A percentile compares a stretch with the other conserved stretches of the same genome.
These are phyloP conservation scores for Anser brachyrhynchus DNA, from an alignment of 2,113 vertebrate genomes.

Conservation along the genomic window DNA sequence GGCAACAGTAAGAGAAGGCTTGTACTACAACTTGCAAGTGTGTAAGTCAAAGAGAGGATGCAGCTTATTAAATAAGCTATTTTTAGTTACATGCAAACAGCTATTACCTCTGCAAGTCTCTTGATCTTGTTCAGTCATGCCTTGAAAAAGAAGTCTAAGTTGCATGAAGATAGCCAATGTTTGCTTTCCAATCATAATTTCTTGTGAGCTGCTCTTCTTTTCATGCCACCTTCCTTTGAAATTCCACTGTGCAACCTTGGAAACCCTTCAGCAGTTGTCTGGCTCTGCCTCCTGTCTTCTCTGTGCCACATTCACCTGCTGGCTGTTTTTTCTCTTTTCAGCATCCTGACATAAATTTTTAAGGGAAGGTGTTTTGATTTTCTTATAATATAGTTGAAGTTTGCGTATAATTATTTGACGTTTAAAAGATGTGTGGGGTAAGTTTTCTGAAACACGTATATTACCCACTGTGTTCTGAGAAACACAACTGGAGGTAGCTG, in stretches of 20 bases:
- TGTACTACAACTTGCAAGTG: neutral
- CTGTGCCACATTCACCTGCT: neutral
- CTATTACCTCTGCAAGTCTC: neutral
- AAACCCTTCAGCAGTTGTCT: neutral
- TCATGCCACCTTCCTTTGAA: neutral
- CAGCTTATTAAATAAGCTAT: neutral
- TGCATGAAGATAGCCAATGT: neutral
- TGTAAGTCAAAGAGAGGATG: neutral
- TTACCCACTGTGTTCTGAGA: neutral
- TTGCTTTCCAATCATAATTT: neutral
- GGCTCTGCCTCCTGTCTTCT: neutral
- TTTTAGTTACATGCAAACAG: neutral
- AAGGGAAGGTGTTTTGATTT: neutral
- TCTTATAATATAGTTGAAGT: neutral
- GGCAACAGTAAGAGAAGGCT: neutral
- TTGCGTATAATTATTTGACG: neutral
- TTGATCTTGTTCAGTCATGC: neutral
- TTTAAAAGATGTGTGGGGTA: rapidly evolving
- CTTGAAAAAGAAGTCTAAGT: neutral
- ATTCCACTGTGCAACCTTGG: neutral
- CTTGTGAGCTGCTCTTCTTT: neutral
- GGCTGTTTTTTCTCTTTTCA: neutral
- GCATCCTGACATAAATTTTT: neutral
- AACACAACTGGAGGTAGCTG: neutral
- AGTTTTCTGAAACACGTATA: neutral